phyloP scores from a whole-genome alignment of 2,888 invertebrate species.

The Pterostichus madidus region DNA sequence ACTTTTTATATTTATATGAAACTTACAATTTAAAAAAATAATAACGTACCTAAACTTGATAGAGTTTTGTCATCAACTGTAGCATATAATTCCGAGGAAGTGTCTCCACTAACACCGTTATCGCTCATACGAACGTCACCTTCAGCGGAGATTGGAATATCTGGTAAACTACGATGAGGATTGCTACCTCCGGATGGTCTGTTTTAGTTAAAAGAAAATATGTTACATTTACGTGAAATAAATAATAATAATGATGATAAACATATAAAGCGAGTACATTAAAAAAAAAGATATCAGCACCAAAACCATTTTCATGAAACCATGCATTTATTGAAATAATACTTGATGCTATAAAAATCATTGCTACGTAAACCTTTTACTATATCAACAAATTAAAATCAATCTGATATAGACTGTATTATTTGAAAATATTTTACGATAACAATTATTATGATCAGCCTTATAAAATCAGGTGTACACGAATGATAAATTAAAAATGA shows the following conservation, averaged over 20 bases:
- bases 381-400: too few relatives aligned
- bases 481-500: too few relatives aligned
- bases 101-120: conserved; percentile 81
- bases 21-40: not conserved
- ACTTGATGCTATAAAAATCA: not conserved
- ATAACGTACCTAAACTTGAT: conserved; percentile 72
- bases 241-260: too few relatives aligned
- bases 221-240: too few relatives aligned
- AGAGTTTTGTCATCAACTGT: conserved; percentile 84
- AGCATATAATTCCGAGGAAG: conserved; percentile 91
- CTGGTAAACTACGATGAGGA: conserved; percentile 89
- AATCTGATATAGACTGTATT: too few relatives aligned
- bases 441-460: too few relatives aligned
- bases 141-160: conserved; percentile 87
- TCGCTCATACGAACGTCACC: conserved; percentile 74
- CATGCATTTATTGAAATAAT: not conserved
- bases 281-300: not conserved
- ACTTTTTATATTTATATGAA: conserved; percentile 18
- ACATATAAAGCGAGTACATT: too few relatives aligned
- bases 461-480: not conserved
- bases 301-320: not conserved
- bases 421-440: too few relatives aligned
- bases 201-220: conserved; percentile 31
- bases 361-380: too few relatives aligned
- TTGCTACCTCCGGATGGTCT: conserved; percentile 78